Evolutionary conservation across 2,797 vertebrate species (phyloP).

Genomic region (Carduelis carduelis): DNA sequence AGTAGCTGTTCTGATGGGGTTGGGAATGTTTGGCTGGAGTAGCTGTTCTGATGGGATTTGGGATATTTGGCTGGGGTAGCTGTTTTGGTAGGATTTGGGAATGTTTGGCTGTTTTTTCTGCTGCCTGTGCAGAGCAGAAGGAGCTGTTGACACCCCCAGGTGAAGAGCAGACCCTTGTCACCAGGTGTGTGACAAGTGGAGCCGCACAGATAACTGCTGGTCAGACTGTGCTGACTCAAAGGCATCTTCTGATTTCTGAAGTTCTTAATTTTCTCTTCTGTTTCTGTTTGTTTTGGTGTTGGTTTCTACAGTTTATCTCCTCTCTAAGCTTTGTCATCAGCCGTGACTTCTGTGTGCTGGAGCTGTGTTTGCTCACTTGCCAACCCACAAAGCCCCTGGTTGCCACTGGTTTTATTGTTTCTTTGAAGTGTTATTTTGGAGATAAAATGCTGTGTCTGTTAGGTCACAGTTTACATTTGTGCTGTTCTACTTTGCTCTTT

Average conservation of each 20-base stretch:
- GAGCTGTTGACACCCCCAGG: not conserved
- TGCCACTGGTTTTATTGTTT: not conserved
- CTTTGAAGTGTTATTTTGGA: not conserved
- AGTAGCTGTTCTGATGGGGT: not conserved
- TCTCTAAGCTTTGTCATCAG: not conserved
- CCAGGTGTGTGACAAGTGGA: fast-evolving
- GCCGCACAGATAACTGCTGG: not conserved
- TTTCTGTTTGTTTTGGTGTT: not conserved
- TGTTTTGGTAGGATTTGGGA: too few relatives aligned
- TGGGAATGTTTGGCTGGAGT: not conserved
- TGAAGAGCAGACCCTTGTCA: not conserved
- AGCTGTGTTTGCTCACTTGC: not conserved
- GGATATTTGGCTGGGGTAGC: too few relatives aligned
- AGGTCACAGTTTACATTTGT: not conserved
- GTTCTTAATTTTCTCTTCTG: not conserved
- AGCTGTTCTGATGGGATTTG: not conserved
- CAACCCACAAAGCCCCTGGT: not conserved
- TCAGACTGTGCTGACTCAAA: not conserved
- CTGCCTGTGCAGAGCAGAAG: not conserved
- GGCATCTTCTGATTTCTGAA: not conserved
- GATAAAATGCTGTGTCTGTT: not conserved
- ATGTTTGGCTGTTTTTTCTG: not conserved
- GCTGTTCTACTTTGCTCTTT: not conserved
- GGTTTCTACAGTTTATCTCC: not conserved
- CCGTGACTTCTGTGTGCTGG: not conserved